Evolutionary conservation across 2,113 vertebrate species (phyloP).

Genomic region (Sigmodon hispidus): DNA sequence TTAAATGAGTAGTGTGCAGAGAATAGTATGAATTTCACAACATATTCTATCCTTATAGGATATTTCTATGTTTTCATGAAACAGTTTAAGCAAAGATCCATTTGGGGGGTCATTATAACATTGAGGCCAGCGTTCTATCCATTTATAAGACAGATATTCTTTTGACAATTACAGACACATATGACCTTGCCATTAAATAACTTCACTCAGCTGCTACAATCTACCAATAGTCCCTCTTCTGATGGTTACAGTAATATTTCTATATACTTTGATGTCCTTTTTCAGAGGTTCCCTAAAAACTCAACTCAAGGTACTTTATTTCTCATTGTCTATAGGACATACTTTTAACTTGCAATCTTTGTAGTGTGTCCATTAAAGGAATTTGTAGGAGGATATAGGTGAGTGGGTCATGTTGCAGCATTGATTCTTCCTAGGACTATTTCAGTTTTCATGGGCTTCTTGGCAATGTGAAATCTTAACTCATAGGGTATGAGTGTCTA

Average conservation of each 20-base stretch:
- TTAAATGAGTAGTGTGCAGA: not conserved
- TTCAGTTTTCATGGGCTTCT: not conserved
- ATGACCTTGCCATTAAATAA: not conserved
- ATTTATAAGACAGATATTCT: not conserved
- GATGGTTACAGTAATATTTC: not conserved
- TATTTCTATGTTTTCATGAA: not conserved
- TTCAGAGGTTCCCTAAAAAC: not conserved
- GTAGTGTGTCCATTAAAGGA: not conserved
- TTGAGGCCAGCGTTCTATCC: not conserved
- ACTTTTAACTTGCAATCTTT: not conserved
- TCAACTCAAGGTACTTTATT: not conserved
- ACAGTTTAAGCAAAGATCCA: slow-evolving; percentile 37
- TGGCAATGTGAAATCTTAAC: not conserved
- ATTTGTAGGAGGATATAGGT: not conserved
- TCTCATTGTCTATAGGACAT: not conserved
- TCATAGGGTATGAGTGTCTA: not conserved
- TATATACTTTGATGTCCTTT: not conserved
- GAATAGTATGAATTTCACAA: not conserved
- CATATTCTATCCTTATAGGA: not conserved
- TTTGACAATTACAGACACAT: not conserved
- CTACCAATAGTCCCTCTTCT: not conserved
- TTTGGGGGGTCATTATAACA: not conserved
- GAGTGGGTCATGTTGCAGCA: not conserved
- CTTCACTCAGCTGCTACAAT: not conserved
- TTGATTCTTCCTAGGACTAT: not conserved